These are phyloP conservation scores for Euura lappo DNA, from an alignment of 1,140 invertebrate genomes.

Conservation along the genomic window DNA sequence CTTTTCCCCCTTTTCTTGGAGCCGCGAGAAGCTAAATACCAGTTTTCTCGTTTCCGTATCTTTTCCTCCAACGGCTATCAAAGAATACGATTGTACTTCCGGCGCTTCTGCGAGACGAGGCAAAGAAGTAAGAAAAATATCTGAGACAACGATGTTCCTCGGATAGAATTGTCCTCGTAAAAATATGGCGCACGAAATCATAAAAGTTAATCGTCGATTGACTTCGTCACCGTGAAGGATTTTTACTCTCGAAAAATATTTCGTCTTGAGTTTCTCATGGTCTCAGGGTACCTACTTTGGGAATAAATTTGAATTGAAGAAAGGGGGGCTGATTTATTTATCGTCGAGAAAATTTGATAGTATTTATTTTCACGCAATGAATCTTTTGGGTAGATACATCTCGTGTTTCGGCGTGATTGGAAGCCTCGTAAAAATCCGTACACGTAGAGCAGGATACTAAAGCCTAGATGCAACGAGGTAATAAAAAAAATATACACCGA, in stretches of 20 bases:
- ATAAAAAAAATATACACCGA: constrained; percentile 6
- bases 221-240: constrained; percentile 8
- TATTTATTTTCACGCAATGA: too few species aligned
- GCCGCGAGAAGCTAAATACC: too few species aligned
- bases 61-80: too few species aligned
- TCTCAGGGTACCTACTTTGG: too few species aligned
- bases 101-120: too few species aligned
- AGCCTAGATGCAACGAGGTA: background rate
- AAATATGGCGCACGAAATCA: constrained; percentile 35
- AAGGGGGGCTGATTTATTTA: too few species aligned
- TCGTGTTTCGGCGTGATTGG: background rate
- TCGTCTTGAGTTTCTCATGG: background rate
- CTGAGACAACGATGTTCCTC: background rate
- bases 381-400: too few species aligned
- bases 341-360: too few species aligned
- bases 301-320: too few species aligned
- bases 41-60: too few species aligned
- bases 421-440: background rate
- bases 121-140: background rate
- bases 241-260: background rate
- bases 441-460: background rate
- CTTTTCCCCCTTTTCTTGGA: too few species aligned
- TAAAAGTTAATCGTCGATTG: constrained; percentile 46
- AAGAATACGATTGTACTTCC: too few species aligned
- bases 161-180: constrained; percentile 33